Base-by-base conservation (phyloP, 2,888 invertebrate genomes). In the Andrena haemorrhoa region DNA sequence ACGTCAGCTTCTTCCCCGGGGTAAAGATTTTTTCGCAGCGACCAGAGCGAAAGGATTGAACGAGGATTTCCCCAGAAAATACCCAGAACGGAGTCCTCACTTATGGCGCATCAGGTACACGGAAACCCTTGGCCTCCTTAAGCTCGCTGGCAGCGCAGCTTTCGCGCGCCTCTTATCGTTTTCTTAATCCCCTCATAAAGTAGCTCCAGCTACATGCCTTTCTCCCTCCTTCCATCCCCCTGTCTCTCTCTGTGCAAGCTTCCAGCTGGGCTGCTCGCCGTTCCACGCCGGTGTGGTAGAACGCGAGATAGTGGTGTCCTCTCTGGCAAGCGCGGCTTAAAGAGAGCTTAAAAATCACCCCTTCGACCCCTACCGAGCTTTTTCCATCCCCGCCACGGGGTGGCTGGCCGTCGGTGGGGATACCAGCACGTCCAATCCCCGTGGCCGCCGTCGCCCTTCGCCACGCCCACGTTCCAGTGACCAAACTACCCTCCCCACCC, bases 381-480 rank as follows among this genome's bases (percentile, higher is more conserved):
- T 90, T 90, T 90, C 88, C 78, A 69, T 56, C 82, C 89, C 89
- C 82, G 70, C 84, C 73, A 20, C 8, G 33, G 58, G 23, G 65
- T 76, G 73, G 75, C 10, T 7, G 4, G n/a, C 35, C n/a, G 16
- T 78, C 78, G 87, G 89, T 88, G 89, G 92, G 92, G 90, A 90
- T 91, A 89, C 88, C 87, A 83, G 91, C 89, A 86, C 91, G 91
- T 89, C 93, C 93, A 93, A 94, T 93, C 89, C 89, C 88, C 89
- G 85, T 72, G 84, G 89, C 90, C 91, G 90, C 93, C 91, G 91
- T 91, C 92, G 91, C 90, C 89, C 88, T 83, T 86, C 77, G 92
- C 89, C 92, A 92, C 93, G 93, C 94, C 94, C 90, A 91, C 90
- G 90, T 87, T 80, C 93, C 93, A 93, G 90, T 93, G 89, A 89